These are phyloP conservation scores for Tribolium madens DNA, from an alignment of 1,140 invertebrate species.

Conservation along the genomic window DNA sequence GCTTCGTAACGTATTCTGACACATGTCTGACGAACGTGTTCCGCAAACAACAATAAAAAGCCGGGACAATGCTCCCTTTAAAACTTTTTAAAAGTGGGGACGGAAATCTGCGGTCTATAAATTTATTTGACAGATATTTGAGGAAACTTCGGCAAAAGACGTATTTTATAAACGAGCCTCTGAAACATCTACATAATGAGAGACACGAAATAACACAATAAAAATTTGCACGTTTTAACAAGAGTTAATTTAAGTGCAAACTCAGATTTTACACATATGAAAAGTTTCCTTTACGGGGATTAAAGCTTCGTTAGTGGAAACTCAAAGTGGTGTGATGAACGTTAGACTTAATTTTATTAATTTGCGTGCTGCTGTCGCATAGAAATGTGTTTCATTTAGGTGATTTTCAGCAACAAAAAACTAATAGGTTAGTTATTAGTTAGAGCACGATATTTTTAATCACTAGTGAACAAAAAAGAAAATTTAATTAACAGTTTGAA, in stretches of 20 bases:
- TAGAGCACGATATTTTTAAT: no score
- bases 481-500: no score
- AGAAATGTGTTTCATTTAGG: background rate
- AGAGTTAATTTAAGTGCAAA: no score
- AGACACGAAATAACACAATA: background rate
- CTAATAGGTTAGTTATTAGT: no score
- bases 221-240: background rate
- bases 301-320: background rate
- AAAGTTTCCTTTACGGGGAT: background rate
- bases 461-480: no score
- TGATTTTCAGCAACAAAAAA: background rate
- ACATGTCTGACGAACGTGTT: background rate
- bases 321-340: background rate
- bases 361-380: background rate
- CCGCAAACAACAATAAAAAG: slow-evolving; percentile 24
- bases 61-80: background rate
- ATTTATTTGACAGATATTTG: slow-evolving; percentile 42
- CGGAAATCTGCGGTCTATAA: slow-evolving; percentile 22
- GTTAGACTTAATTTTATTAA: background rate
- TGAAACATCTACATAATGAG: no score
- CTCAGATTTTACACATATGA: no score
- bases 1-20: slow-evolving; percentile 23
- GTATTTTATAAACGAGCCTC: background rate
- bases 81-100: slow-evolving; percentile 1
- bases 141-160: background rate